phyloP scores from a whole-genome alignment of 2,888 invertebrate genomes.

The Octodonta nipae region DNA sequence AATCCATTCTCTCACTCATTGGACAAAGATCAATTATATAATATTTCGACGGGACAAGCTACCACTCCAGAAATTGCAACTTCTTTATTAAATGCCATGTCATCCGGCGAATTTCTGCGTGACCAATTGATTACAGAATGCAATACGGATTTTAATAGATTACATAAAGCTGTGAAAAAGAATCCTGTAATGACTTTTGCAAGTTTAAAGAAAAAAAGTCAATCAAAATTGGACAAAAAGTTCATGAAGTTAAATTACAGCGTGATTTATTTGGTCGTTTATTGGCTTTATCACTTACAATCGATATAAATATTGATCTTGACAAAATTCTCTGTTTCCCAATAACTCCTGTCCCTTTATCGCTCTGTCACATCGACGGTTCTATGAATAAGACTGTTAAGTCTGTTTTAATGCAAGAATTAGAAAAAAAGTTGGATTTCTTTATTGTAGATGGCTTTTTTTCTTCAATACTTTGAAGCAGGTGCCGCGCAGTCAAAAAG shows the following conservation, averaged over 20 bases:
- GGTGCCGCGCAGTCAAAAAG: conserved; percentile 16
- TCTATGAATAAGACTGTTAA: conserved; percentile 18
- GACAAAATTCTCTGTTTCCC: conserved; percentile 11
- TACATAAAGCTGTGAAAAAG: conserved; percentile 10
- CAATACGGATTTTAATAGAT: conserved; percentile 9
- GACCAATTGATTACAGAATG: conserved; percentile 10
- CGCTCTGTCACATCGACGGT: conserved; percentile 19
- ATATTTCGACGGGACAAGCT: conserved; percentile 8
- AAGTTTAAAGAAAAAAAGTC: conserved; percentile 11
- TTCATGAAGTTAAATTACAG: conserved; percentile 12
- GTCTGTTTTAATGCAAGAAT: conserved; percentile 13
- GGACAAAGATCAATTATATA: conserved; percentile 5
- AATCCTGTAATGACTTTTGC: conserved; percentile 11
- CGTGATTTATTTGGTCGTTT: conserved; percentile 11
- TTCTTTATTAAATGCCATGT: conserved; percentile 4
- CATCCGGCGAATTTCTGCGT: conserved; percentile 5
- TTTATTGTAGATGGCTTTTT: conserved; percentile 16
- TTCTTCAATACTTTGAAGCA: too few relatives aligned
- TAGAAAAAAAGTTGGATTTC: conserved; percentile 14
- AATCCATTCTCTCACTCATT: conserved; percentile 5
- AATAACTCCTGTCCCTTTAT: conserved; percentile 10
- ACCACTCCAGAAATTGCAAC: conserved; percentile 4
- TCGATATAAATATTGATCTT: conserved; percentile 9
- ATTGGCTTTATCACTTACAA: conserved; percentile 11
- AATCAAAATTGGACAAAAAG: conserved; percentile 10